Percentiles rank a stretch among this genome's conserved stretches.
phyloP scores from a whole-genome alignment of 2,888 invertebrate species.

The Cotesia congregata region DNA sequence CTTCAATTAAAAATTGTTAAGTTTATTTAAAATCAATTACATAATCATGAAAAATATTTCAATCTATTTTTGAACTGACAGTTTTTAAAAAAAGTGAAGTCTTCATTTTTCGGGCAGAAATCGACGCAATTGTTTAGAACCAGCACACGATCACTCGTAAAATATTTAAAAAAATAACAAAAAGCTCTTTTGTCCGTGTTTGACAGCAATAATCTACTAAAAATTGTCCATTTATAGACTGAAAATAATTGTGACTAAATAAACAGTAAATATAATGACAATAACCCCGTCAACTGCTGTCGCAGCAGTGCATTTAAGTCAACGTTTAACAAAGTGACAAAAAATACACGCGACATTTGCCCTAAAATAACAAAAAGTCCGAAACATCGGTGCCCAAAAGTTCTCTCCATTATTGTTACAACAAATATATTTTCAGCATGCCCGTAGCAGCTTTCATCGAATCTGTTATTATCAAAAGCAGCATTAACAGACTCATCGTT shows the following conservation, averaged over 20 bases:
- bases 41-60: too few species aligned
- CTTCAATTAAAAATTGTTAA: too few species aligned
- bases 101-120: too few species aligned
- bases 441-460: slow-evolving; percentile 14
- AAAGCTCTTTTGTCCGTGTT: neutral
- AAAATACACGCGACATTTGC: slow-evolving; percentile 27
- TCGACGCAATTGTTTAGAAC: neutral
- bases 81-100: too few species aligned
- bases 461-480: slow-evolving; percentile 29
- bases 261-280: neutral
- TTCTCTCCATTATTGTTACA: slow-evolving; percentile 3
- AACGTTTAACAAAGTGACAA: slow-evolving; percentile 4
- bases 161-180: neutral
- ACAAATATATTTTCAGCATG: slow-evolving; percentile 1
- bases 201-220: neutral
- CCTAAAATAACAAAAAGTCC: slow-evolving; percentile 49
- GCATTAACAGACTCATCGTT: neutral
- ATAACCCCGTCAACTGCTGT: neutral
- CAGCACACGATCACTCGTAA: neutral
- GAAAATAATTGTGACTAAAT: slow-evolving; percentile 9
- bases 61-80: too few species aligned
- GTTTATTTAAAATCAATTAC: too few species aligned
- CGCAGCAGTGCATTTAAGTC: slow-evolving; percentile 3
- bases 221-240: slow-evolving; percentile 1
- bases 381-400: neutral